Evolutionary conservation across 1,140 invertebrate genomes (phyloP).

Genomic region (Drosophila virilis): DNA sequence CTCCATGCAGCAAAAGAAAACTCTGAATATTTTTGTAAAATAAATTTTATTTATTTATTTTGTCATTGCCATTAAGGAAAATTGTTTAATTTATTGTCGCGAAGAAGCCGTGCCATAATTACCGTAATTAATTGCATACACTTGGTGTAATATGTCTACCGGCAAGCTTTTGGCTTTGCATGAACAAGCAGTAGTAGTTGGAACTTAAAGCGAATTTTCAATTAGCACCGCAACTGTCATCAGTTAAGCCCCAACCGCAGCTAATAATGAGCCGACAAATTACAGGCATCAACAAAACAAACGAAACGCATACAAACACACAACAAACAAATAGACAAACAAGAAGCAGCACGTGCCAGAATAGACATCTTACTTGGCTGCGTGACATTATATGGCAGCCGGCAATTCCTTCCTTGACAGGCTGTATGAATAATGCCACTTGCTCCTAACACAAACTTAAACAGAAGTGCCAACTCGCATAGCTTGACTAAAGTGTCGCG

Average conservation of each 20-base stretch:
- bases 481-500: conserved; percentile 33
- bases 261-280: conserved; percentile 43
- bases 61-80: no score
- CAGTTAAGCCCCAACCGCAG: conserved; percentile 14
- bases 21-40: not conserved
- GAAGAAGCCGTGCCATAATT: not conserved
- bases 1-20: conserved; percentile 2
- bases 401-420: conserved; percentile 34
- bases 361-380: conserved; percentile 34
- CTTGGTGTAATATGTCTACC: not conserved
- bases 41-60: no score
- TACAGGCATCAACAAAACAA: conserved; percentile 27
- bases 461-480: conserved; percentile 31
- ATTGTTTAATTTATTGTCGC: not conserved
- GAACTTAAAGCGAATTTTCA: conserved; percentile 15
- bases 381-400: conserved; percentile 39
- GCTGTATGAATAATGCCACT: conserved; percentile 31
- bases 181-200: not conserved
- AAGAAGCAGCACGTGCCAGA: conserved; percentile 12
- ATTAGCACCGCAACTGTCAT: conserved; percentile 34
- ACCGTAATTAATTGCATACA: not conserved
- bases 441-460: conserved; percentile 14
- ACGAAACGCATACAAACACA: conserved; percentile 7
- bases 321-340: conserved; percentile 10
- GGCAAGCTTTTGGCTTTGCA: not conserved